Base-by-base conservation (phyloP, 2,797 vertebrate species). In the Zenarchopterus dispar region DNA sequence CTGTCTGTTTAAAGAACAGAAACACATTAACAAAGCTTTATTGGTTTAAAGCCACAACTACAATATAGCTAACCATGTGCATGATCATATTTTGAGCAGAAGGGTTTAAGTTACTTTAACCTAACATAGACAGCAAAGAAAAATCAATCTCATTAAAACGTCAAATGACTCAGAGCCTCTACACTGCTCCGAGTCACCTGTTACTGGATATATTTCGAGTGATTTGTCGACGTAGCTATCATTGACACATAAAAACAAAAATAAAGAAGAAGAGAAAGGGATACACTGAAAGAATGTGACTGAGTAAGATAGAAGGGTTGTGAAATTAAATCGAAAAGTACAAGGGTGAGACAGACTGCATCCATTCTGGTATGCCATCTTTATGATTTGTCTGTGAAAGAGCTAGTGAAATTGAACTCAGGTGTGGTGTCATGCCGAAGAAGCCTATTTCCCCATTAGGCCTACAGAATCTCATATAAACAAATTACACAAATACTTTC, bases 401-500 rank as follows among this genome's bases (percentile, higher is more conserved):
- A 80, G 69, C 74, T 31, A 53, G 78, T 84, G 84, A 91, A 92
- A 93, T 90, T 92, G 82, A 90, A 90, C 85, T 92, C 91, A 90
- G 90, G 90, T 92, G 90, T 81, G 81, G 77, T 54, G 68, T 58
- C 77, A 90, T 89, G 73, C 73, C 6, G 62, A 87, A 81, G 84
- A 85, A 88, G 75, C 86, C 61, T 73, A 83, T 90, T 91, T 88
- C 74, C 84, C 78, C 84, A 90, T 92, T 91, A 89, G 73, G 74
- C 67, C 77, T 61, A 68, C 54, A 78, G 85, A 88, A 89, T 88
- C 78, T 80, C 71, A 81, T 77, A 70, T 92, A 92, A 93, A 94
- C 84, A 93, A 92, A 91, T 91, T 89, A 88, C 76, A 87, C 81
- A 91, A 91, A 90, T 87, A 85, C 88, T 86, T 90, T 90, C 74